Evolutionary conservation across 2,888 invertebrate genomes (phyloP), one percentile per base, ranked within the genome.

Genomic region (Sinotaia quadrata): DNA sequence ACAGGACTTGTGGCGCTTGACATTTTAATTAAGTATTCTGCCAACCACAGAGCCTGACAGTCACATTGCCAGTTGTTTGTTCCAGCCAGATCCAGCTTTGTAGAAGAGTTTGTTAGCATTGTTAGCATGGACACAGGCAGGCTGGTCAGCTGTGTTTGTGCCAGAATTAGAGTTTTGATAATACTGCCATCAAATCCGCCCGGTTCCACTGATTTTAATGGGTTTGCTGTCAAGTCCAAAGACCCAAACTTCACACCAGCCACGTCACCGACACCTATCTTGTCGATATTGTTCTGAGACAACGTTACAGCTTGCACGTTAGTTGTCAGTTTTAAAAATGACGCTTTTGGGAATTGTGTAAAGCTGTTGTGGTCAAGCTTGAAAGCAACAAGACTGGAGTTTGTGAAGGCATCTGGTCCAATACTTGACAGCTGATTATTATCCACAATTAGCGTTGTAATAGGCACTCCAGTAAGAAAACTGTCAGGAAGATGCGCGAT

Each of bases 31-130:
- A 75, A 62, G 71, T 71, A 75, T 2, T 63, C 62, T 4, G 75
- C 71, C 67, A 83, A 59, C 82, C 82, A 81, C 54, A 77, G 69
- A 24, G 76, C 67, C 37, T 67, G 62, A 69, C 82, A 83, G 72
- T 78, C 76, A 74, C 82, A 83, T 51, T 49, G 36, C 79, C 80
- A 80, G 65, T 69, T 47, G 73, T 52, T 52, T 51, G 44, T 34
- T 7, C 34, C 47, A 31, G 18, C 34, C 57, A 72, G 62, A n/a
- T 41, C 21, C 24, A 72, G 33, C 33, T 21, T 34, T 8, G 29
- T 31, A 15, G 49, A 27, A 3, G 27, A 36, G n/a, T n/a, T n/a
- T 1, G 58, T 37, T 27, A 71, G 41, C 58, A 62, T 44, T 10
- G n/a, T 10, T 49, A 21, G 21, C 67, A 78, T 68, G 12, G 69